Evolutionary conservation across 2,113 vertebrate species (phyloP), one percentile per base, ranked within the genome.

Genomic region (Xenus cinereus): DNA sequence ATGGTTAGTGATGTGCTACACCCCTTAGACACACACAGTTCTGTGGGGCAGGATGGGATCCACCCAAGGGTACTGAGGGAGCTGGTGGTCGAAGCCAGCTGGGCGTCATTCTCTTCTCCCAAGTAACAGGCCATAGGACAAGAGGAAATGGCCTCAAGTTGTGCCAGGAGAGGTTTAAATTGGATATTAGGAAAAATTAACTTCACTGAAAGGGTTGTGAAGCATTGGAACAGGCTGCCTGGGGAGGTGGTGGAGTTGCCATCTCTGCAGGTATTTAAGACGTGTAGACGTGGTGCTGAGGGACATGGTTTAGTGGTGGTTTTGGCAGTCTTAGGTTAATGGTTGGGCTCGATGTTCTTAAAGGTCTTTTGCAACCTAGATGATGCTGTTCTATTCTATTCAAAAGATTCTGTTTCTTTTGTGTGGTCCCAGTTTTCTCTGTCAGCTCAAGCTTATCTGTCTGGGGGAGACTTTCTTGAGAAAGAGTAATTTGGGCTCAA

Each of bases 391-490:
- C 54, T 59, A 3, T 74, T 83, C 23, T 62, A 6, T 53, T 51
- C 39, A 63, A 86, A 96, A 96, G 48, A 41, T 62, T 82, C 82
- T 81, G 30, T 80, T 95, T 95, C 92, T 98, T 73, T 94, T 88
- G 60, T 56, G 64, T 96, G 66, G 72, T 87, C 63, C 27, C 9
- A 6, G 41, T 85, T 67, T 87, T 77, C 77, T 82, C 69, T 93
- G 62, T 89, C 85, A 81, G 39, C 93, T 93, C 77, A 69, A 76
- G 71, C 66, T 69, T 74, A 19, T 82, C 30, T 69, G n/a, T 63
- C 72, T 89, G 53, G 66, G 75, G 75, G 59, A 87, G 54, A 24
- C 75, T 92, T 95, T 76, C 62, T 33, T 94, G 81, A 1, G 3
- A 60, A 84, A 94, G 76, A 94, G 39, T 46, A 27, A 75, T 91